phyloP scores from a whole-genome alignment of 2,113 vertebrate genomes.

The Corynorhinus townsendii region DNA sequence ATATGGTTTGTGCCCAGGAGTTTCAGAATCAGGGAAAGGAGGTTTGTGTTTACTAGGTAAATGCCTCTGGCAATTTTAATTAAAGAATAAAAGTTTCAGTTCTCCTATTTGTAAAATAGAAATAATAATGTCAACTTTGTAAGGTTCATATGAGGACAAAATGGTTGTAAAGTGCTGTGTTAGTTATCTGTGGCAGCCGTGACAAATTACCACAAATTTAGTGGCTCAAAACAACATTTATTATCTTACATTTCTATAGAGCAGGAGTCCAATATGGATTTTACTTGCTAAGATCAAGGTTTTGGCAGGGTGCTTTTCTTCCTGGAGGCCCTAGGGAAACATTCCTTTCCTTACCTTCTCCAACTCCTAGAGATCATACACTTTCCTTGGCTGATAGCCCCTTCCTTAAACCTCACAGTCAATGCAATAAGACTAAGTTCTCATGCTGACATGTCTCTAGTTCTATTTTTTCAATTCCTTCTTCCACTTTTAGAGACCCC shows the following conservation, averaged over 20 bases:
- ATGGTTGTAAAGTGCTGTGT: background rate
- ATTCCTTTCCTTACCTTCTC: background rate
- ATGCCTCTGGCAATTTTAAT: background rate
- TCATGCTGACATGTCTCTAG: background rate
- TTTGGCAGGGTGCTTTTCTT: background rate
- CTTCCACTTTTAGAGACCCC: background rate
- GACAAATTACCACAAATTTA: background rate
- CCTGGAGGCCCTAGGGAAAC: background rate
- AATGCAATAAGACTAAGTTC: background rate
- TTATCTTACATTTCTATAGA: background rate
- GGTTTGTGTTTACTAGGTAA: background rate
- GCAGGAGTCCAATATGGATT: background rate
- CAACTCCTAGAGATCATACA: background rate
- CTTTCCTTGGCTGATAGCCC: background rate
- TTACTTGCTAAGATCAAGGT: background rate
- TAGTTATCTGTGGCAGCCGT: background rate
- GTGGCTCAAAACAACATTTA: background rate
- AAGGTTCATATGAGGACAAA: background rate
- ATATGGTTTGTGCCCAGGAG: background rate
- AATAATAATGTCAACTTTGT: background rate
- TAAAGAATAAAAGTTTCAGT: background rate
- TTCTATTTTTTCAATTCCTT: background rate
- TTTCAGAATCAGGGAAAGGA: background rate
- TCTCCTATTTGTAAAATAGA: background rate
- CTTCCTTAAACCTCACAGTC: background rate